These are phyloP conservation scores for Drosophila quasianomalipes DNA, from an alignment of 2,888 invertebrate genomes.

Conservation along the genomic window DNA sequence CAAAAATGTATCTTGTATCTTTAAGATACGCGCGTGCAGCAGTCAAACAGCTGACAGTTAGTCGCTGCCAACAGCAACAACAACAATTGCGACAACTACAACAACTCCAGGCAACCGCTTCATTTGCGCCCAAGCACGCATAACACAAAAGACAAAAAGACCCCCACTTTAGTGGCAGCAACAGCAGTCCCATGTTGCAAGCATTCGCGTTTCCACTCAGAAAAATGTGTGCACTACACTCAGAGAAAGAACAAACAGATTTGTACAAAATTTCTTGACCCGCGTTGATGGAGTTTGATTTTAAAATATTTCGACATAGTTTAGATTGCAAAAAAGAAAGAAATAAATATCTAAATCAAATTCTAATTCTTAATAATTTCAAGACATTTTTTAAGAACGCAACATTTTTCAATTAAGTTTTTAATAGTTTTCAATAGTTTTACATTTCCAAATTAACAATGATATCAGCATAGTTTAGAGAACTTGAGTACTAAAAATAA, in stretches of 20 bases:
- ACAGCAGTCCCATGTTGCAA: conserved; percentile 43
- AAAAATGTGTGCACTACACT: conserved; percentile 1
- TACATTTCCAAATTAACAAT: background rate
- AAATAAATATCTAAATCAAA: background rate
- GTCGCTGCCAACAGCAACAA: conserved; percentile 5
- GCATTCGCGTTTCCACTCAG: conserved; percentile 12
- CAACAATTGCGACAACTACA: background rate
- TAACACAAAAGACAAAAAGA: conserved; percentile 72
- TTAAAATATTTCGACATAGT: background rate
- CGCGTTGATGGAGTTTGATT: background rate
- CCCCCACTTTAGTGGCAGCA: conserved; percentile 45
- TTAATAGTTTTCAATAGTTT: background rate
- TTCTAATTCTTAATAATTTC: background rate
- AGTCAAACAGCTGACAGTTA: conserved; percentile 70
- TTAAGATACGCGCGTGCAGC: conserved; percentile 63
- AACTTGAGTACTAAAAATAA: no score
- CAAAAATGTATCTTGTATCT: conserved; percentile 60
- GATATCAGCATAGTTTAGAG: no score
- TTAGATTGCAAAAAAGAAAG: no score
- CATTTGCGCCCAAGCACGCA: conserved; percentile 83
- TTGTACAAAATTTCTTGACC: background rate
- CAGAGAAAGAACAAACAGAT: background rate
- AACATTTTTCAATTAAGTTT: background rate
- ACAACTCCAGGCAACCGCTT: conserved; percentile 60
- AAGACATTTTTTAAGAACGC: background rate